Percentiles rank a stretch among this genome's conserved stretches.
Conservation (phyloP, 2,113 vertebrate genomes). For the Barnardius zonarius region DNA sequence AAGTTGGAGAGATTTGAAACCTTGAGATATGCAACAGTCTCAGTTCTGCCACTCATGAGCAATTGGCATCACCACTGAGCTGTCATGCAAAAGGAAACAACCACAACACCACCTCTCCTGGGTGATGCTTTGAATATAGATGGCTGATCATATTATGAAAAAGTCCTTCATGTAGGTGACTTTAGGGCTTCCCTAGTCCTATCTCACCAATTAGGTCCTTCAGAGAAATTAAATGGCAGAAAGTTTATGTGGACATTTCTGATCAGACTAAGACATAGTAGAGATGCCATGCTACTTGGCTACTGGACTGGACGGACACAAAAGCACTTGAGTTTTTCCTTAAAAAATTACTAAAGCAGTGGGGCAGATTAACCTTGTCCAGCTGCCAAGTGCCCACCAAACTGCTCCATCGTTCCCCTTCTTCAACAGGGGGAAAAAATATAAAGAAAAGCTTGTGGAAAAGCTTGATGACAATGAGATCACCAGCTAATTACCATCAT, state of each 20-base stretch:
- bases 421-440: not conserved
- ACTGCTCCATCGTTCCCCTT: not conserved
- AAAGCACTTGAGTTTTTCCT: not conserved
- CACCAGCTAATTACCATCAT: not conserved
- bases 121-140: not conserved
- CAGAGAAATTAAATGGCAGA: not conserved
- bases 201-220: not conserved
- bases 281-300: not conserved
- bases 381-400: not conserved
- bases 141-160: not conserved
- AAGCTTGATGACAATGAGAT: not conserved
- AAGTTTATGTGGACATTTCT: not conserved
- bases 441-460: not conserved
- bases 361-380: not conserved
- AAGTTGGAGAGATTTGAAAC: not conserved
- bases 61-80: not conserved
- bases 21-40: not conserved
- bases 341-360: not conserved
- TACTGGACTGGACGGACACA: not conserved
- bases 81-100: not conserved
- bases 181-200: not conserved
- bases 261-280: not conserved
- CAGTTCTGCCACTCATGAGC: not conserved
- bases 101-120: not conserved
- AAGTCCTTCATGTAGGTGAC: not conserved